A percentile compares a stretch with the other conserved stretches of the same genome.
Conservation (phyloP, 2,888 invertebrate genomes). For the Drosophila monieri region DNA sequence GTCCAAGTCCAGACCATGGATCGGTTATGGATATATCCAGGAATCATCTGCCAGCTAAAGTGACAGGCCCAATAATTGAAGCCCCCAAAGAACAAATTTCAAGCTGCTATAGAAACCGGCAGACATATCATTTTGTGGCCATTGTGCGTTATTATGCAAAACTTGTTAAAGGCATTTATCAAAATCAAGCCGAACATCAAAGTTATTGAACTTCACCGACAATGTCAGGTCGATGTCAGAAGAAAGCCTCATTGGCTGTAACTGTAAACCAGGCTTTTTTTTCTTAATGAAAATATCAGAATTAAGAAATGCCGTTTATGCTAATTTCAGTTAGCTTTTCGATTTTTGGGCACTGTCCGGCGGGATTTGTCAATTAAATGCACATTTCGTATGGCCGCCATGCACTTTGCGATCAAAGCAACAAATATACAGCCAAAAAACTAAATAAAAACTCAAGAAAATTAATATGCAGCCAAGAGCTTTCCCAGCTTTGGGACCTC, state of each 20-base stretch:
- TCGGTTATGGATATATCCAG: constrained; percentile 8
- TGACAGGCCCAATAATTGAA: constrained; percentile 67
- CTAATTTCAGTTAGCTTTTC: constrained; percentile 38
- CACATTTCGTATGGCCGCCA: constrained; percentile 76
- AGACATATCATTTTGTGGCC: constrained; percentile 54
- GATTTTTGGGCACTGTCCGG: neutral
- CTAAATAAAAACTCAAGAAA: constrained; percentile 36
- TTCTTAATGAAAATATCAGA: constrained; percentile 70
- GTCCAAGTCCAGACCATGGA: constrained; percentile 23
- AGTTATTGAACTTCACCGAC: constrained; percentile 78
- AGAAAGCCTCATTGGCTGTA: constrained; percentile 34
- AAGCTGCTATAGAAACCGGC: constrained; percentile 43
- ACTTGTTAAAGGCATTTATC: constrained; percentile 78
- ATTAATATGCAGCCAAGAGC: constrained; percentile 75
- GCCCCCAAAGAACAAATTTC: constrained; percentile 43
- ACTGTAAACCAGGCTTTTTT: constrained; percentile 40
- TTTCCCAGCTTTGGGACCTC: constrained; percentile 33
- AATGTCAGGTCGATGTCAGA: constrained; percentile 48
- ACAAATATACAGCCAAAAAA: constrained; percentile 1
- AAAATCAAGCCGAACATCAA: constrained; percentile 51
- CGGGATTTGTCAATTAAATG: constrained; percentile 69
- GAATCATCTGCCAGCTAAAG: constrained; percentile 63
- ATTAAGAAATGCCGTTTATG: constrained; percentile 59
- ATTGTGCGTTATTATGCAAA: constrained; percentile 72
- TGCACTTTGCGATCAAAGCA: constrained; percentile 62